phyloP scores from a whole-genome alignment of 1,140 invertebrate genomes.

The Metopolophium dirhodum region DNA sequence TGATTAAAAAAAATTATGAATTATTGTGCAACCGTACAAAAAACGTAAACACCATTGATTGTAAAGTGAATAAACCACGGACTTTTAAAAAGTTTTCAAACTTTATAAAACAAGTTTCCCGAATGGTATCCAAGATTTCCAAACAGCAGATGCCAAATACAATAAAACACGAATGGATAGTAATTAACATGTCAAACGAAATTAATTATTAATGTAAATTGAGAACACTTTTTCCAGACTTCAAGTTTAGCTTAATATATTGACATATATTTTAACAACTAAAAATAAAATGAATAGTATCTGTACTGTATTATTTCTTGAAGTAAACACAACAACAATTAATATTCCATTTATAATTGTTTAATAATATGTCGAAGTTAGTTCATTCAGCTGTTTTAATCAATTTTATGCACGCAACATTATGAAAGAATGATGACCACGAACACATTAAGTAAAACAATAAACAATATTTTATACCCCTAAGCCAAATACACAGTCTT shows the following conservation, averaged over 20 bases:
- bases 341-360: neutral
- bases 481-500: neutral
- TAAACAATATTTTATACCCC: neutral
- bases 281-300: neutral
- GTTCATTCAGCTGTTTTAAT: neutral
- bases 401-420: neutral
- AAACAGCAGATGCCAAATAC: neutral
- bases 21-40: neutral
- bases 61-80: neutral
- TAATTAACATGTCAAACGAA: neutral
- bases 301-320: neutral
- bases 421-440: neutral
- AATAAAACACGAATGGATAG: neutral
- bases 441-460: neutral
- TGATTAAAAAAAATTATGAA: neutral
- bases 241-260: neutral
- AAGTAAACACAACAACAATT: neutral
- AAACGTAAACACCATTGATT: neutral
- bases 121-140: neutral
- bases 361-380: neutral
- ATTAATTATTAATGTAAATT: neutral
- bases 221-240: neutral
- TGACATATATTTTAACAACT: neutral
- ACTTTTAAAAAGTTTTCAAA: neutral
- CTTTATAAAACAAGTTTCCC: neutral